phyloP scores from a whole-genome alignment of 2,797 vertebrate genomes.

The Momotus momota region DNA sequence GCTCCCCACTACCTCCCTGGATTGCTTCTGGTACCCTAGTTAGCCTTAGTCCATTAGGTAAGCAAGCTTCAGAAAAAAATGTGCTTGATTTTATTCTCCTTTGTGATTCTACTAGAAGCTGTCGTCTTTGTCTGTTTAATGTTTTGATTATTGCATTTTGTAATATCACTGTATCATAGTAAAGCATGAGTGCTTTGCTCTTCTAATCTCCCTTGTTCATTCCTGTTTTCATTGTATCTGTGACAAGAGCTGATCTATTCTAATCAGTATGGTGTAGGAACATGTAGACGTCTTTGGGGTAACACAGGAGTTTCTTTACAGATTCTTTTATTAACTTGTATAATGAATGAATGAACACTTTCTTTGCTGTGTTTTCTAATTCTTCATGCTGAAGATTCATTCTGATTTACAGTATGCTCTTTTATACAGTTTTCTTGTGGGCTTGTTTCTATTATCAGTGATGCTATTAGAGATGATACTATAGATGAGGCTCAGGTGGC shows the following conservation, averaged over 20 bases:
- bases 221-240: neutral
- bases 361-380: neutral
- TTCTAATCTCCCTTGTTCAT: neutral
- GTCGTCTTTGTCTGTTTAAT: neutral
- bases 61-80: neutral
- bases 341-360: neutral
- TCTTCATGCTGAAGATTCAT: neutral
- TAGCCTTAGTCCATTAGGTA: neutral
- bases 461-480: neutral
- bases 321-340: neutral
- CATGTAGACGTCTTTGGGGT: neutral
- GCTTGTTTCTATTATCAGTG: neutral
- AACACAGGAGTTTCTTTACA: neutral
- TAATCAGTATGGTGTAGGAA: neutral
- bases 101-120: neutral
- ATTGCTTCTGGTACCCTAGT: neutral
- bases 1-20: neutral
- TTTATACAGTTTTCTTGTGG: neutral
- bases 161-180: neutral
- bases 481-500: neutral
- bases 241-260: neutral
- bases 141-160: neutral
- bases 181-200: neutral
- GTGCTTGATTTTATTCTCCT: accelerated
- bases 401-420: neutral